These are phyloP conservation scores for Temnothorax nylanderi DNA, from an alignment of 1,140 invertebrate species.

Conservation along the genomic window DNA sequence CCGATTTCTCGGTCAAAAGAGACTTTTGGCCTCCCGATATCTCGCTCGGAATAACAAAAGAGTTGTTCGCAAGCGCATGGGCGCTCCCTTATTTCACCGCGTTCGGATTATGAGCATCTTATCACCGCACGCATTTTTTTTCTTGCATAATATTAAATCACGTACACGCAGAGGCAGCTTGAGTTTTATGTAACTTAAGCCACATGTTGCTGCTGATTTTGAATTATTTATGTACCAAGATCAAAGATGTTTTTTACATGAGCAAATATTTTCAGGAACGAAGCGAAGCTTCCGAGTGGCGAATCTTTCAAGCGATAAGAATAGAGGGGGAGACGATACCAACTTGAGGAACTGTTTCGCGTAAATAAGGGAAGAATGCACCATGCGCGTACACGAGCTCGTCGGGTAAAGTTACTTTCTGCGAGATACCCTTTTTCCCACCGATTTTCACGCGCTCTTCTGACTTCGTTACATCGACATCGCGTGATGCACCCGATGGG, in stretches of 20 bases:
- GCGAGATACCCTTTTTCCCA: slow-evolving; percentile 1
- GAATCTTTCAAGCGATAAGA: neutral
- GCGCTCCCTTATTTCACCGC: neutral
- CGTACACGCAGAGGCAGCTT: neutral
- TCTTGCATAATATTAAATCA: neutral
- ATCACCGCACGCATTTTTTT: neutral
- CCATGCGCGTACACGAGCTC: neutral
- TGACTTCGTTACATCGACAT: slow-evolving; percentile 17
- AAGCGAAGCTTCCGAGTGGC: neutral
- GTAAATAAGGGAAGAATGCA: slow-evolving; percentile 14
- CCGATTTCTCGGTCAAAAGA: slow-evolving; percentile 47
- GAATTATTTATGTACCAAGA: neutral
- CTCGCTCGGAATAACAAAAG: slow-evolving; percentile 45
- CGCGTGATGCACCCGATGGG: neutral
- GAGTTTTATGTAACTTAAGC: neutral
- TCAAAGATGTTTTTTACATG: neutral
- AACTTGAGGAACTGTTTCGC: neutral
- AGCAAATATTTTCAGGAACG: neutral
- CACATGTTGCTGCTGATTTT: slow-evolving; percentile 3
- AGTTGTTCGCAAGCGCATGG: neutral
- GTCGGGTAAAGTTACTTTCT: slow-evolving; percentile 8
- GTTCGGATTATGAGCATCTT: neutral
- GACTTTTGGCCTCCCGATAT: slow-evolving; percentile 36
- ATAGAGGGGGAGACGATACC: neutral
- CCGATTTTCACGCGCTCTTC: neutral